Conservation (phyloP, 2,113 vertebrate genomes). For the Holacanthus passer region DNA sequence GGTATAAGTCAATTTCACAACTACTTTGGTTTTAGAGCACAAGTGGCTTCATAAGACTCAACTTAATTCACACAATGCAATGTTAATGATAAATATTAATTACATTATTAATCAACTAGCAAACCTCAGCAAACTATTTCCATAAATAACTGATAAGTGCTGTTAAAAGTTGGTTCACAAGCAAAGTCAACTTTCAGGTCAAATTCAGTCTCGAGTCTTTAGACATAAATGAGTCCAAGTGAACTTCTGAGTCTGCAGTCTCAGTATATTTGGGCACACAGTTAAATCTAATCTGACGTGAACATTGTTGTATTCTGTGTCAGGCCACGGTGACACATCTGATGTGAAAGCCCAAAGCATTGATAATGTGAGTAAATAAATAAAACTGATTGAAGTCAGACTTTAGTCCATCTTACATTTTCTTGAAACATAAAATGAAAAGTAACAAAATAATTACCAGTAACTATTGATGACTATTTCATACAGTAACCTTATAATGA, state of each 20-base stretch:
- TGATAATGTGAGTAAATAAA: background rate
- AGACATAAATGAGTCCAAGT: background rate
- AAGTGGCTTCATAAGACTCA: background rate
- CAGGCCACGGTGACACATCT: too few species aligned
- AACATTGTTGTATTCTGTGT: too few species aligned
- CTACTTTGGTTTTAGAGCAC: background rate
- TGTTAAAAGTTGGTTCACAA: too few species aligned
- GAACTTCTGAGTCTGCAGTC: background rate
- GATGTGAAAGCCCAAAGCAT: background rate
- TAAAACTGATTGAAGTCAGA: background rate
- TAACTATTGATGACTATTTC: background rate
- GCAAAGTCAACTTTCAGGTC: too few species aligned
- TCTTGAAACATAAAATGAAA: background rate
- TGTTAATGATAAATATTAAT: background rate
- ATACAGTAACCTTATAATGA: background rate
- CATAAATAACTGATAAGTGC: background rate
- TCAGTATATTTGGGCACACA: background rate
- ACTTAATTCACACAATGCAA: background rate
- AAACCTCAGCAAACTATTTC: background rate
- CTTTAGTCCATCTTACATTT: background rate
- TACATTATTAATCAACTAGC: background rate
- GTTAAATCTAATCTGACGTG: too few species aligned
- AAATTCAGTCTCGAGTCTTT: background rate
- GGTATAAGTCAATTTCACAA: background rate
- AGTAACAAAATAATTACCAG: background rate